phyloP scores from a whole-genome alignment of 2,113 vertebrate genomes.

The Perca flavescens region DNA sequence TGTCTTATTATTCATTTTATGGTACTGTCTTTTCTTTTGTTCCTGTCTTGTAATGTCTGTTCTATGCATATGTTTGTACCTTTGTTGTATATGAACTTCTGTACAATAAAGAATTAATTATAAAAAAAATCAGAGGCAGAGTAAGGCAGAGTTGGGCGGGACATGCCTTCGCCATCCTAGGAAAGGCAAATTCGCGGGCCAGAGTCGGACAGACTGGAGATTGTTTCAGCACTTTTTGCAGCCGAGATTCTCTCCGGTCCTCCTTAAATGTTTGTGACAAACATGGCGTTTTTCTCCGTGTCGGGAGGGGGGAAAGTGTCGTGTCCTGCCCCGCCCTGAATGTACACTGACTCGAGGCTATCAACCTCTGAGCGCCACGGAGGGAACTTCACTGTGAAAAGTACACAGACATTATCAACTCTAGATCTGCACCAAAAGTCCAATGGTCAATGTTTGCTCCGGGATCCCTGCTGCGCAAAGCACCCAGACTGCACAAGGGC shows the following conservation, averaged over 20 bases:
- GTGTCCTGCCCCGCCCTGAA: slow-evolving; percentile 59
- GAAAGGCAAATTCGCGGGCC: too few species aligned
- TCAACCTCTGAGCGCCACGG: background rate
- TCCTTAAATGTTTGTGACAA: slow-evolving; percentile 69
- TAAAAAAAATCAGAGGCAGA: too few species aligned
- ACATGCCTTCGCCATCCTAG: too few species aligned
- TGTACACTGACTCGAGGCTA: slow-evolving; percentile 43
- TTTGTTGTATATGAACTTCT: too few species aligned
- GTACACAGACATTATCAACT: slow-evolving; percentile 32
- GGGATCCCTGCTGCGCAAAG: slow-evolving; percentile 21
- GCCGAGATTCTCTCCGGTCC: slow-evolving; percentile 41
- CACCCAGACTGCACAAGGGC: slow-evolving; percentile 24
- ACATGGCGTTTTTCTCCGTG: slow-evolving; percentile 39
- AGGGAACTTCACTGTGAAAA: slow-evolving; percentile 62
- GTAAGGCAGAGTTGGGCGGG: too few species aligned
- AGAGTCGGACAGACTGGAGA: background rate
- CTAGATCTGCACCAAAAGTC: slow-evolving; percentile 17
- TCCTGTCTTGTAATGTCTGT: too few species aligned
- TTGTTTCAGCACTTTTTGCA: background rate
- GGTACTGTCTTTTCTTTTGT: too few species aligned
- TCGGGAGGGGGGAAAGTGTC: background rate
- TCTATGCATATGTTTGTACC: too few species aligned
- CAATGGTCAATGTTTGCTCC: slow-evolving; percentile 53
- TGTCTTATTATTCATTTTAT: too few species aligned
- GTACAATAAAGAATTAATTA: too few species aligned